These are phyloP conservation scores for Apodemia zela DNA, from an alignment of 2,888 invertebrate species.

Conservation along the genomic window DNA sequence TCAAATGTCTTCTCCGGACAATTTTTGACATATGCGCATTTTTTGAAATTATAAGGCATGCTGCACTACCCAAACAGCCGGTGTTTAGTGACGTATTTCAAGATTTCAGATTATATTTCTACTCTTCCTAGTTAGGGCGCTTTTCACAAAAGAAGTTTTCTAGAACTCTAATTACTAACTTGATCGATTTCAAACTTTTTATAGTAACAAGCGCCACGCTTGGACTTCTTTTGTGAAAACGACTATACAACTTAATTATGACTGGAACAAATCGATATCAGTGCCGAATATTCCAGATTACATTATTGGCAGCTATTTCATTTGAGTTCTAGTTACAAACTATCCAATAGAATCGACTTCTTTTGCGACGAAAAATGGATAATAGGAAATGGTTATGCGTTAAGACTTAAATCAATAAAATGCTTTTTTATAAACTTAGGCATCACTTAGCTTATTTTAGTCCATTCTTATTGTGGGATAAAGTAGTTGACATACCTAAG, in stretches of 20 bases:
- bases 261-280: slow-evolving; percentile 26
- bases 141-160: slow-evolving; percentile 1
- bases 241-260: slow-evolving; percentile 18
- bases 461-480: neutral
- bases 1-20: too few relatives aligned
- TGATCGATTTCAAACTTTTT: neutral
- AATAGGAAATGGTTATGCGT: neutral
- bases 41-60: neutral
- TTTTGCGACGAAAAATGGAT: neutral
- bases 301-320: slow-evolving; percentile 34
- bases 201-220: neutral
- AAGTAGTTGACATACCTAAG: neutral
- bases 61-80: neutral
- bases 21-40: neutral
- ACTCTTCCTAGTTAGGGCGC: neutral
- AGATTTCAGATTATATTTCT: neutral
- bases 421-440: slow-evolving; percentile 57
- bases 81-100: neutral
- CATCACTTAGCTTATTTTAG: slow-evolving; percentile 57
- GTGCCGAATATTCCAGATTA: slow-evolving; percentile 30
- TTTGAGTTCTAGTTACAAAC: slow-evolving; percentile 35
- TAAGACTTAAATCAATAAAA: slow-evolving; percentile 7
- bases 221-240: neutral
- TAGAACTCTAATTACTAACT: neutral
- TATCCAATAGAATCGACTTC: slow-evolving; percentile 27